Percentiles rank a stretch among this genome's conserved stretches.
Conservation (phyloP, 1,140 invertebrate species). For the Carposina sasakii region DNA sequence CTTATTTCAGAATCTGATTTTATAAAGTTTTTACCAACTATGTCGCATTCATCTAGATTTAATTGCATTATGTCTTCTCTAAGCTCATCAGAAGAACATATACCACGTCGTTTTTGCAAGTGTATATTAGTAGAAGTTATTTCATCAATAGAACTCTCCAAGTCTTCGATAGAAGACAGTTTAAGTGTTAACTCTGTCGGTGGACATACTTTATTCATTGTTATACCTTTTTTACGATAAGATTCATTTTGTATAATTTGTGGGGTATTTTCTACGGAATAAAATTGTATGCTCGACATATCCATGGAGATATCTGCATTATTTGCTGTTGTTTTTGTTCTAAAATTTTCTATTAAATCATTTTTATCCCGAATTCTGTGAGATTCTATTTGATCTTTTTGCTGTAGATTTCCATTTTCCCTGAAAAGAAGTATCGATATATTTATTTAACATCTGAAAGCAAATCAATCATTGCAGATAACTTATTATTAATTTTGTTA, state of each 20-base stretch:
- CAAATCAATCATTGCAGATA: too few relatives aligned
- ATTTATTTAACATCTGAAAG: too few relatives aligned
- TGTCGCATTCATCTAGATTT: conserved; percentile 43
- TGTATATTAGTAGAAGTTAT: conserved; percentile 56
- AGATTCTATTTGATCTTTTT: too few relatives aligned
- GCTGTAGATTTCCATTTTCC: too few relatives aligned
- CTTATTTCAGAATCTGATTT: conserved; percentile 62
- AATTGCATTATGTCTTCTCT: conserved; percentile 55
- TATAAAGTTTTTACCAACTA: conserved; percentile 45
- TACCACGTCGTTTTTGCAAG: conserved; percentile 72
- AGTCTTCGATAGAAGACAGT: conserved; percentile 50
- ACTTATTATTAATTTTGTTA: conserved; percentile 16
- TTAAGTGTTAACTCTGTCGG: conserved; percentile 63
- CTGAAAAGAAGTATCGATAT: too few relatives aligned
- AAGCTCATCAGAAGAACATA: conserved; percentile 71
- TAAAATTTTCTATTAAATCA: too few relatives aligned
- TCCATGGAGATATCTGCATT: conserved; percentile 58
- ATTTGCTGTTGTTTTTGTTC: too few relatives aligned
- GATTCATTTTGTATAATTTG: conserved; percentile 37
- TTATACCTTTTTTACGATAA: conserved; percentile 51
- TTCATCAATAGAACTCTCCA: conserved; percentile 65
- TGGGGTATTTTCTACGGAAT: conserved; percentile 66
- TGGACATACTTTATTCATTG: conserved; percentile 59
- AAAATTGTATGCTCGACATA: conserved; percentile 63
- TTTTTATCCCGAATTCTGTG: too few relatives aligned